Base-by-base conservation (phyloP, 1,140 invertebrate genomes). In the Drosophila arizonae region DNA sequence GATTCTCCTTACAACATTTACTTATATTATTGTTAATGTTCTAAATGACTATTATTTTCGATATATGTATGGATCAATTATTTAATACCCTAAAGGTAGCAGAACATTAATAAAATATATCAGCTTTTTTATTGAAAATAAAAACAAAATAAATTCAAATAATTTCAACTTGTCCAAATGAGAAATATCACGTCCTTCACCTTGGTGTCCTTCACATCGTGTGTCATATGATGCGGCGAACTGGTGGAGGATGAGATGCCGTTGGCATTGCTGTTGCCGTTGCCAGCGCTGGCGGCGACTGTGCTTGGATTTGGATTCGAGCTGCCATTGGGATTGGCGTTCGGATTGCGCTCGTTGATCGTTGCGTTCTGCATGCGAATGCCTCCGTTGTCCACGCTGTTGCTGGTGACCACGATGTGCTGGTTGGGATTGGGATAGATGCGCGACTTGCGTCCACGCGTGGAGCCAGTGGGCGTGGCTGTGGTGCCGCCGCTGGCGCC, bases 401-500 rank as follows among this genome's bases (percentile, higher is more conserved):
- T 91, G 77, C 90, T 91, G 45, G 90, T 91, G 43, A 90, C 90
- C 17, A 91, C 66, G 51, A 91, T 90, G 46, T 91, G 90, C 67
- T 91, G 90, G 72, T 91, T 91, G 28, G 90, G 82, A 82, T 91
- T 91, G 24, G 88, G 84, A 46, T 91, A 91, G 57, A 91, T 90
- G 36, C 86, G 86, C 0, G 90, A 89, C 30, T 91, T 91, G 39
- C 90, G 89, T 6, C 90, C 90, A 13, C 84, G 72, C n/a, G 84
- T 88, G 5, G 84, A 88, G 10, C 82, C 84, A 2, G 79, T 84
- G 13, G 84, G 84, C n/a, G 36, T 39, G 36, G 82, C 64, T 60
- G 68, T 28, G 8, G 45, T 68, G 33, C 77, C 81, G 11, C 61
- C 36, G 17, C 55, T 39, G 36, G 10, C 11, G 10, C 36, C 36